phyloP scores from a whole-genome alignment of 2,113 vertebrate species.

The Romanogobio albipinnatus region DNA sequence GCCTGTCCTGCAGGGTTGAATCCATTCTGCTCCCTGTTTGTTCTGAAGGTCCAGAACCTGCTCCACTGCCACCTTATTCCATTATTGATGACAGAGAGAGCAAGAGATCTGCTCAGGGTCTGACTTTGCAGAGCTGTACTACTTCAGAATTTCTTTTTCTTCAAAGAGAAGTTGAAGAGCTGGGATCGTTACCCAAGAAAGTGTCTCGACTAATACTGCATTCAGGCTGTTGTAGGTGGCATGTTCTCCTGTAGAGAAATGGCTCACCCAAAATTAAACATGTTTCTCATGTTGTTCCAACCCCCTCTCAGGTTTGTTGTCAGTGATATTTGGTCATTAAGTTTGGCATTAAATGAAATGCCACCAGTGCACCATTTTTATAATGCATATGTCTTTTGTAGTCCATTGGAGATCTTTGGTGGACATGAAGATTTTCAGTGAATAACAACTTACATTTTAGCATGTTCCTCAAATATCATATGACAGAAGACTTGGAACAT shows the following conservation, averaged over 20 bases:
- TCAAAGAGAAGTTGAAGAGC: conserved; percentile 48
- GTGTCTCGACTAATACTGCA: conserved; percentile 34
- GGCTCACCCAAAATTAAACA: neutral
- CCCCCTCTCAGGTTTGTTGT: no score
- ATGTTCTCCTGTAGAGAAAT: neutral
- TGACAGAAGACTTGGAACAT: neutral
- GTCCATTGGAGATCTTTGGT: neutral
- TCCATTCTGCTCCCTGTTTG: conserved; percentile 69
- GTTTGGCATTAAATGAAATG: neutral
- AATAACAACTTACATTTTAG: neutral
- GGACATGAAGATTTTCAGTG: neutral
- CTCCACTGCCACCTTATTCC: conserved; percentile 41
- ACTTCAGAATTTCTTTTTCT: conserved; percentile 43
- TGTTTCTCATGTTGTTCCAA: neutral
- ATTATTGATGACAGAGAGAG: conserved; percentile 12
- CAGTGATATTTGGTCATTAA: no score
- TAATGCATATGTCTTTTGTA: neutral
- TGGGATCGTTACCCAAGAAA: conserved; percentile 43
- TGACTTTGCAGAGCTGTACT: conserved; percentile 39
- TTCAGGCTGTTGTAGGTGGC: no score
- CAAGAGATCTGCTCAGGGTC: conserved; percentile 19
- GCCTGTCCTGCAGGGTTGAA: conserved; percentile 67
- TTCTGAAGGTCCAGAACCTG: conserved; percentile 60
- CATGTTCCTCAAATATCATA: neutral
- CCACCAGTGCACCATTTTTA: neutral